phyloP scores from a whole-genome alignment of 2,797 vertebrate species.

The Sebastes hopkinsi region DNA sequence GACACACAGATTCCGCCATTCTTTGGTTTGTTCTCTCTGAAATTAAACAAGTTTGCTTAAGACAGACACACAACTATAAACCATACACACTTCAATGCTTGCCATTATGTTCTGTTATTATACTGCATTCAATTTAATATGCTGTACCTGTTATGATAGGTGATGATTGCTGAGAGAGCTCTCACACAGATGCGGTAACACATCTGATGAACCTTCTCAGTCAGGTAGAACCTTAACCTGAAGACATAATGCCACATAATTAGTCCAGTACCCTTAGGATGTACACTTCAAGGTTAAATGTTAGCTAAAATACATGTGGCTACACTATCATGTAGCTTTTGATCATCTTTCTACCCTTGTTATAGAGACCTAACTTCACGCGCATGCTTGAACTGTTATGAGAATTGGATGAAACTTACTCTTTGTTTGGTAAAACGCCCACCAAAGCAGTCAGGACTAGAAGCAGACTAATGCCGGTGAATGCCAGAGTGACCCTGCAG shows the following conservation, averaged over 20 bases:
- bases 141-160: slow-evolving; percentile 91
- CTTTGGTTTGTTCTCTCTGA: slow-evolving; percentile 90
- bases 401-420: slow-evolving; percentile 74
- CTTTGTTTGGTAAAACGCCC: slow-evolving; percentile 87
- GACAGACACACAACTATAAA: not conserved
- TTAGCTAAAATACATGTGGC: no score
- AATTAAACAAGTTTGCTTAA: not conserved
- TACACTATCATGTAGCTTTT: not conserved
- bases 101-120: not conserved
- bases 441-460: slow-evolving; percentile 88
- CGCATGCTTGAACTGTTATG: not conserved
- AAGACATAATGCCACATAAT: slow-evolving; percentile 14
- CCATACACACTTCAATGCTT: not conserved
- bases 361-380: not conserved
- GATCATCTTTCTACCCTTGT: not conserved
- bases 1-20: slow-evolving; percentile 95
- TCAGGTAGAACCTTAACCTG: slow-evolving; percentile 91
- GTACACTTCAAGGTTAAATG: not conserved
- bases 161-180: slow-evolving; percentile 92
- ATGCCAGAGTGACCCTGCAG: slow-evolving; percentile 88
- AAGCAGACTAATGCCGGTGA: slow-evolving; percentile 89
- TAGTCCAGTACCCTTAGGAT: not conserved
- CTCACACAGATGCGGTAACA: slow-evolving; percentile 92
- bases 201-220: slow-evolving; percentile 91
- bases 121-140: not conserved